Conservation (phyloP, 2,797 vertebrate species). For the Chanos chanos region DNA sequence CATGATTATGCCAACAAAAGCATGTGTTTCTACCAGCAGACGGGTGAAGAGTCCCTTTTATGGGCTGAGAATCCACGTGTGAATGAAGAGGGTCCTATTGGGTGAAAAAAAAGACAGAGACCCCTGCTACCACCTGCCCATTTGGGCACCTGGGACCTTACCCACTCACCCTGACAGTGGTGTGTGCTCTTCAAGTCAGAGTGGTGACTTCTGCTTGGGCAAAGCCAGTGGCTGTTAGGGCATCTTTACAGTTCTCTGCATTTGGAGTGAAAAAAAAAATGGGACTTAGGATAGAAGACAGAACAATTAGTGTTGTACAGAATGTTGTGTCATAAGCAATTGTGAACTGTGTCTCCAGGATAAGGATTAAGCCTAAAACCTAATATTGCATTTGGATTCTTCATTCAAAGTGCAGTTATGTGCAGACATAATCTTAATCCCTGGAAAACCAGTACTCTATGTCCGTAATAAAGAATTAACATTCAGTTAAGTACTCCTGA, state of each 20-base stretch:
- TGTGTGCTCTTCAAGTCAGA: constrained; percentile 61
- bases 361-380: too few relatives aligned
- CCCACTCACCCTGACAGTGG: constrained; percentile 28
- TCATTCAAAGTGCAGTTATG: too few relatives aligned
- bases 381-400: too few relatives aligned
- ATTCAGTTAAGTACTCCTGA: too few relatives aligned
- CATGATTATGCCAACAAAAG: constrained; percentile 19
- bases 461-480: too few relatives aligned
- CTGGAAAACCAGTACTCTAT: too few relatives aligned
- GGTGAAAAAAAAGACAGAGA: constrained; percentile 17
- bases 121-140: constrained; percentile 2
- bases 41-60: constrained; percentile 2
- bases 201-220: constrained; percentile 69
- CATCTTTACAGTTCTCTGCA: constrained; percentile 72
- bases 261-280: neutral
- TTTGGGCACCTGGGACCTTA: constrained; percentile 10
- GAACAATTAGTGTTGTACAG: neutral
- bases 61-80: constrained; percentile 21
- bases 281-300: neutral
- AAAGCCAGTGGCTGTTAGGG: constrained; percentile 64
- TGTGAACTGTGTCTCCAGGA: too few relatives aligned
- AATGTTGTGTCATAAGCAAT: too few relatives aligned
- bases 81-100: constrained; percentile 2
- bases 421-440: too few relatives aligned
- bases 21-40: constrained; percentile 34